Evolutionary conservation across 2,113 vertebrate genomes (phyloP).

Genomic region (Ictalurus furcatus): DNA sequence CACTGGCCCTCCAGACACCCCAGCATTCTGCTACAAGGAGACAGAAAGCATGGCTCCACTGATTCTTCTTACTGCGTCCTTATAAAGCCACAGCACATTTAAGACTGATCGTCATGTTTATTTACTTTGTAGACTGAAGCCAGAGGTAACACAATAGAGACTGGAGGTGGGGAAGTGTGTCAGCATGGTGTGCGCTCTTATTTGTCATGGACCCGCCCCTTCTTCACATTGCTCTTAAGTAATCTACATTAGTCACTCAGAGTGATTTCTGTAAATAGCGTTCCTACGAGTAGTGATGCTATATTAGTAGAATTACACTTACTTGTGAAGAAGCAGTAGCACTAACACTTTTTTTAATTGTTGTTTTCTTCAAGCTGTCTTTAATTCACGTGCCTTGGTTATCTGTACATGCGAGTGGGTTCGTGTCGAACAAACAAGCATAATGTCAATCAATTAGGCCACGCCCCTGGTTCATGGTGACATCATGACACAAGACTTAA

Average conservation of each 20-base stretch:
- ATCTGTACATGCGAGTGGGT: background rate
- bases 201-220: background rate
- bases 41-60: background rate
- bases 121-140: background rate
- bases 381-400: background rate
- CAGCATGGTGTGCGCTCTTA: too few species aligned
- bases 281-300: background rate
- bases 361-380: background rate
- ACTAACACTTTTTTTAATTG: background rate
- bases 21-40: constrained; percentile 41
- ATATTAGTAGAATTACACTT: background rate
- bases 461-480: background rate
- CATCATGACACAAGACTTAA: background rate
- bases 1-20: constrained; percentile 31
- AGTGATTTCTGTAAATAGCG: background rate
- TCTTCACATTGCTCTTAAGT: background rate
- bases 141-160: background rate
- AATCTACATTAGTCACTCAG: background rate
- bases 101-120: background rate
- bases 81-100: background rate
- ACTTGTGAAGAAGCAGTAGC: background rate
- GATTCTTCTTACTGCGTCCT: background rate
- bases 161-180: background rate
- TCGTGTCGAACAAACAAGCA: background rate
- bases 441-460: background rate